Conservation (phyloP, 1,140 invertebrate species). For the Magallana ariakensis region DNA sequence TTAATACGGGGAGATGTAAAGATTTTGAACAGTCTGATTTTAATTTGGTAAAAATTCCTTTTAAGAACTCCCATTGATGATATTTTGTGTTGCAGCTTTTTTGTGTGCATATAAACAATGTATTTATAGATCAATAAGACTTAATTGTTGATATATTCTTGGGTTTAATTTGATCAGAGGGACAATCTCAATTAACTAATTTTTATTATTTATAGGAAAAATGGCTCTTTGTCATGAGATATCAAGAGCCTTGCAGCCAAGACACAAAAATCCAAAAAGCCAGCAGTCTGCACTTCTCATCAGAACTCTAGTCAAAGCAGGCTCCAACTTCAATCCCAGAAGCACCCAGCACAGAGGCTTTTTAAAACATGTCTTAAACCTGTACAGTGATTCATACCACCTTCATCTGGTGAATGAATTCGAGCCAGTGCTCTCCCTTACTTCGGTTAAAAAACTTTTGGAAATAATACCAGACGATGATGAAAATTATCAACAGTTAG, state of each 20-base stretch:
- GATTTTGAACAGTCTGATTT: too few species aligned
- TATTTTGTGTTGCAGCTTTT: too few species aligned
- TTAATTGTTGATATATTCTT: background rate
- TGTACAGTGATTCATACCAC: background rate
- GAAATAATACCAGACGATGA: conserved; percentile 7
- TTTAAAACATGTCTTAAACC: conserved; percentile 24
- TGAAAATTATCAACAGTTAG: background rate
- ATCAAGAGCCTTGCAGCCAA: conserved; percentile 9
- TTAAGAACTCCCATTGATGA: too few species aligned
- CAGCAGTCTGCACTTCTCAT: conserved; percentile 25
- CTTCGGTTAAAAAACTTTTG: conserved; percentile 29
- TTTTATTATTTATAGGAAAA: background rate
- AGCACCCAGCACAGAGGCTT: conserved; percentile 13
- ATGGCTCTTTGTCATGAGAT: conserved; percentile 52
- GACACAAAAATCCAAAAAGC: background rate
- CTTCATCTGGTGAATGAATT: conserved; percentile 37
- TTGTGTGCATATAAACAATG: too few species aligned
- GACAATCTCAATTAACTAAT: background rate
- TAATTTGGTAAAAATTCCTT: too few species aligned
- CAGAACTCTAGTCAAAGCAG: conserved; percentile 36
- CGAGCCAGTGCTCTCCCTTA: conserved; percentile 37
- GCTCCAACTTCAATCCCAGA: conserved; percentile 37
- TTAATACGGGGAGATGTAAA: too few species aligned
- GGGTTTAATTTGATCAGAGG: background rate
- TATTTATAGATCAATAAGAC: too few species aligned